Percentiles rank a stretch among this genome's conserved stretches.
Evolutionary conservation across 2,113 vertebrate genomes (phyloP).

Genomic region (Nansenia antarctica): DNA sequence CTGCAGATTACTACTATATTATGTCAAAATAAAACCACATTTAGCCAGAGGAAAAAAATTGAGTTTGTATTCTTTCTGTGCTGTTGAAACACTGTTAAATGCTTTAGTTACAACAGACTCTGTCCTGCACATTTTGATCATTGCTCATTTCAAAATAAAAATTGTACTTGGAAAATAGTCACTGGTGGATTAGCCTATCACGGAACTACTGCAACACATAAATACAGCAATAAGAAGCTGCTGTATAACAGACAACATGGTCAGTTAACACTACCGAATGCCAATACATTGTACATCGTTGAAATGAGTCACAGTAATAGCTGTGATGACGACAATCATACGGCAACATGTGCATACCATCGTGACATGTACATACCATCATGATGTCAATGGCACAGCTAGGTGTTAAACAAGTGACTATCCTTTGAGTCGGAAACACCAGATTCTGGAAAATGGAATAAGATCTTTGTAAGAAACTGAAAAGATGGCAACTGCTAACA

Average conservation of each 20-base stretch:
- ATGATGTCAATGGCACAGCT: constrained; percentile 2
- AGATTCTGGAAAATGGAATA: not conserved
- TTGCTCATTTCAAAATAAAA: constrained; percentile 40
- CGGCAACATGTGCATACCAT: no score
- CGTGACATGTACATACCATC: constrained; percentile 22
- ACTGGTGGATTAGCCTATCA: constrained; percentile 10
- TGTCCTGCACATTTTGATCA: constrained; percentile 44
- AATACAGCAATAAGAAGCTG: constrained; percentile 16
- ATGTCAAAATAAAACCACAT: constrained; percentile 61
- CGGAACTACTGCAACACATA: constrained; percentile 22
- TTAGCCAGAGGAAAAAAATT: constrained; percentile 53
- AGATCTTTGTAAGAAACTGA: constrained; percentile 1
- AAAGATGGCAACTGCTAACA: constrained; percentile 8
- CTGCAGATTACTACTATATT: constrained; percentile 32
- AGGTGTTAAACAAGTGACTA: not conserved
- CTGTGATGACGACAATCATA: constrained; percentile 31
- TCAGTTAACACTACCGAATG: constrained; percentile 37
- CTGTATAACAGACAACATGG: constrained; percentile 24
- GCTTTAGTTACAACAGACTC: constrained; percentile 21
- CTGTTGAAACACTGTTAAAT: constrained; percentile 45
- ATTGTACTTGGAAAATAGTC: constrained; percentile 11
- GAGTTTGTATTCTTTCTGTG: constrained; percentile 25
- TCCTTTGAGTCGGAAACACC: constrained; percentile 2
- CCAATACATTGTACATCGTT: constrained; percentile 35
- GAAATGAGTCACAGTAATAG: constrained; percentile 49